A percentile compares a stretch with the other conserved stretches of the same genome.
Evolutionary conservation across 2,888 invertebrate species (phyloP).

Genomic region (Leuctra nigra): DNA sequence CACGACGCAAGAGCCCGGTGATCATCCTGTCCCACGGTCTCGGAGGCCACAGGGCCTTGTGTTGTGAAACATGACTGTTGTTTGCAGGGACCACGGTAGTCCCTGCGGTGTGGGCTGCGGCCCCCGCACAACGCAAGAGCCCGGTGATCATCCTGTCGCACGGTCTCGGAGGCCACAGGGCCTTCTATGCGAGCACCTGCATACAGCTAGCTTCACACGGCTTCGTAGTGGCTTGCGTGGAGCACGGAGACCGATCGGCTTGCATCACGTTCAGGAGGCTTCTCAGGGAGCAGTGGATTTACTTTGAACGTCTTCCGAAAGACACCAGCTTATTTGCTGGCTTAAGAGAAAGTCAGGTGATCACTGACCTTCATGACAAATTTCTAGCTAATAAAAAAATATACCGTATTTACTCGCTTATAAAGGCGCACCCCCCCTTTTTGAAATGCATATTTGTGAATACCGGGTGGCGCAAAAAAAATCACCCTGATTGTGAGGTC

Average conservation of each 20-base stretch:
- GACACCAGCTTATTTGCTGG: constrained; percentile 36
- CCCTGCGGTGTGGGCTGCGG: constrained; percentile 45
- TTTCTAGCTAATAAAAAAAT: too few relatives aligned
- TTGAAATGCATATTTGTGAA: too few relatives aligned
- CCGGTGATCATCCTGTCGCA: constrained; percentile 59
- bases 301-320: constrained; percentile 10
- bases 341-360: constrained; percentile 39
- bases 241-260: constrained; percentile 47
- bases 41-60: too few relatives aligned
- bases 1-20: background rate
- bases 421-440: too few relatives aligned
- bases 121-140: constrained; percentile 37
- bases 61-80: constrained; percentile 11
- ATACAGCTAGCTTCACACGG: constrained; percentile 58
- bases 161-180: constrained; percentile 55
- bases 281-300: constrained; percentile 36
- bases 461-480: too few relatives aligned
- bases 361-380: too few relatives aligned
- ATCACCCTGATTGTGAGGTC: too few relatives aligned
- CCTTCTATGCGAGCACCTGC: constrained; percentile 53
- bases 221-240: constrained; percentile 55
- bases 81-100: constrained; percentile 43
- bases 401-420: too few relatives aligned
- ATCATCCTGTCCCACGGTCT: background rate
- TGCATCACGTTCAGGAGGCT: constrained; percentile 43